Evolutionary conservation across 1,140 invertebrate species (phyloP).

Genomic region (Bombus soroeensis): DNA sequence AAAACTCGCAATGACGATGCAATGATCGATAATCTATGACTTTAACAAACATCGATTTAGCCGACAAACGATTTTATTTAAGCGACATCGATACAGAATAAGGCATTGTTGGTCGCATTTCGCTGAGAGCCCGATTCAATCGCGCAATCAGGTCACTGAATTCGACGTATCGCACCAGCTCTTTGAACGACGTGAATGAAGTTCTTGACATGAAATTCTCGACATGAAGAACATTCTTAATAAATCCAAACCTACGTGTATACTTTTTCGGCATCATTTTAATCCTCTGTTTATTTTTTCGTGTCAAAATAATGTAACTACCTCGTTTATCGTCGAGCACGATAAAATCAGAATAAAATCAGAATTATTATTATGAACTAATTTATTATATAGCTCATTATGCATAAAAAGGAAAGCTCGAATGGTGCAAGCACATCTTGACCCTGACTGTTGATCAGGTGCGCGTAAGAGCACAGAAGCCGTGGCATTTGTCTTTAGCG

Average conservation of each 20-base stretch:
- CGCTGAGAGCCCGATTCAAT: constrained; percentile 26
- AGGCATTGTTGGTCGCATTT: background rate
- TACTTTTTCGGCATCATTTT: background rate
- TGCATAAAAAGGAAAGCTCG: background rate
- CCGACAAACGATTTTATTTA: background rate
- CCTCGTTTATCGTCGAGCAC: no score
- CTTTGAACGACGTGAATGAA: background rate
- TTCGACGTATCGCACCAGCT: background rate
- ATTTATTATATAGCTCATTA: background rate
- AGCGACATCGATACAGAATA: background rate
- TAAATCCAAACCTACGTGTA: background rate
- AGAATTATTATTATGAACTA: background rate
- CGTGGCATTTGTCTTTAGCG: constrained; percentile 38
- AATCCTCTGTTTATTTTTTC: background rate
- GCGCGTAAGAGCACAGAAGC: background rate
- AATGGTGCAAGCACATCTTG: background rate
- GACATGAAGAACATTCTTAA: constrained; percentile 7
- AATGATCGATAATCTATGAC: background rate
- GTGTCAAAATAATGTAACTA: background rate
- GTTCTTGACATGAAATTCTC: background rate
- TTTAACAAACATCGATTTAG: background rate
- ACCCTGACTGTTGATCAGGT: background rate
- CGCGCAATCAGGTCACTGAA: constrained; percentile 31
- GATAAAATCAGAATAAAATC: no score
- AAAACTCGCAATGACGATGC: no score